A percentile compares a stretch with the other conserved stretches of the same genome.
These are phyloP conservation scores for Pristionchus maxplancki DNA, from an alignment of 2,888 invertebrate genomes.

Conservation along the genomic window DNA sequence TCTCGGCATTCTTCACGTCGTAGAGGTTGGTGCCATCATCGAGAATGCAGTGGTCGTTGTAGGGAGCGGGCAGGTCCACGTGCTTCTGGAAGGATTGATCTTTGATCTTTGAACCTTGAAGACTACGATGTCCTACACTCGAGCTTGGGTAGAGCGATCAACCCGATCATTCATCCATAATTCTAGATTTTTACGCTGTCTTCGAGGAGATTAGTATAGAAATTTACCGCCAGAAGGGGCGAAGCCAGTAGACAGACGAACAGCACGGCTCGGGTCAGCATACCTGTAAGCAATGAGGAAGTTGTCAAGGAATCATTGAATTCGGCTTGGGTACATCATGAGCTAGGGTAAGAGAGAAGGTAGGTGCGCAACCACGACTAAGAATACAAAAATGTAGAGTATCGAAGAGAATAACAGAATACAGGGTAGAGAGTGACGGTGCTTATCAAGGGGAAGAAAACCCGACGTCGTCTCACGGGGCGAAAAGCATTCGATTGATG, in stretches of 20 bases:
- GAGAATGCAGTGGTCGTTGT: slow-evolving; percentile 70
- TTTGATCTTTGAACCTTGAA: background rate
- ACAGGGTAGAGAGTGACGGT: slow-evolving; percentile 10
- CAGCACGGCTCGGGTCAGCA: slow-evolving; percentile 29
- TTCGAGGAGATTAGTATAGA: background rate
- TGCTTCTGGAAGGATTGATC: slow-evolving; percentile 53
- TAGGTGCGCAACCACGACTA: too few species aligned
- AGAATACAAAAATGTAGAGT: too few species aligned
- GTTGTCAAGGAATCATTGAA: background rate
- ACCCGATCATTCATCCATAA: too few species aligned
- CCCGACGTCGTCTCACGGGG: background rate
- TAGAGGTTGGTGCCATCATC: slow-evolving; percentile 69
- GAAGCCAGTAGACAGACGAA: slow-evolving; percentile 1
- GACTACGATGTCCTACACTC: too few species aligned
- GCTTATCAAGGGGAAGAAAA: slow-evolving; percentile 8
- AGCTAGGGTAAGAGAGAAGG: too few species aligned
- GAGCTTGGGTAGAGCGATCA: too few species aligned
- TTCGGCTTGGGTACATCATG: too few species aligned
- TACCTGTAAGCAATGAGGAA: background rate
- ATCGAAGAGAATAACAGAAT: background rate
- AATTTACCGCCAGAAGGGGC: background rate
- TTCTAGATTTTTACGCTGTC: too few species aligned
- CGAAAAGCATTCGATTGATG: slow-evolving; percentile 15
- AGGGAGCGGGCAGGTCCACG: slow-evolving; percentile 70
- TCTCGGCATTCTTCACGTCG: slow-evolving; percentile 63